Base-by-base conservation (phyloP, 1,140 invertebrate species). In the Procambarus virginalis region DNA sequence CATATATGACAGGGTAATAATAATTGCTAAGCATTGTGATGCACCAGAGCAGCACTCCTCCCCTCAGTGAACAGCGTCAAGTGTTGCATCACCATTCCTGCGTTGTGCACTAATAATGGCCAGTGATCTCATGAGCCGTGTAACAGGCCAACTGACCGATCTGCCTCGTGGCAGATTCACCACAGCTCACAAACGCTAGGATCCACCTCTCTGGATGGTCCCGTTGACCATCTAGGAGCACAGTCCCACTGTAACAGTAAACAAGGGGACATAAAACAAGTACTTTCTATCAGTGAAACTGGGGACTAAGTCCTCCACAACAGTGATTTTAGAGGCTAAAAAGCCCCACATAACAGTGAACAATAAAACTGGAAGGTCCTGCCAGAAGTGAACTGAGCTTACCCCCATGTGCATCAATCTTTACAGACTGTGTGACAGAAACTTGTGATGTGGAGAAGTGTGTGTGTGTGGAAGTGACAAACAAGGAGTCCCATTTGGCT, bases 11-110 rank as follows among this genome's bases (percentile, higher is more conserved):
- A 89, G 88, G 88, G 88, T 89, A 89, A 89, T 78, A 84, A 84
- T 89, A 89, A 84, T 89, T 89, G 81, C 88, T 89, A 89, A 84
- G 88, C 81, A 83, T 83, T 89, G 87, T 89, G 87, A 89, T 82
- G 87, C 87, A 60, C 87, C 48, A 77, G 75, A 46, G 87, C 88
- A 80, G 58, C 77, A 84, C 80, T 79, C 88, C 88, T 64, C 58
- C 81, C 81, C 81, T 49, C 87, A 60, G 51, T 60, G 73, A 68
- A 70, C 80, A 70, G 58, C 79, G 73, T 79, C 77, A 46, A 68
- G 49, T 68, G 76, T 79, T 79, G 76, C 85, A 78, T 68, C 85
- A 78, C 85, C 85, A 78, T 73, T 73, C 64, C 80, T 83, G 76
- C 73, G 51, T 78, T 86, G 84, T 77, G 84, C 76, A 86, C 84